These are phyloP conservation scores for Callipepla californica DNA, from an alignment of 2,113 vertebrate species.

Conservation along the genomic window DNA sequence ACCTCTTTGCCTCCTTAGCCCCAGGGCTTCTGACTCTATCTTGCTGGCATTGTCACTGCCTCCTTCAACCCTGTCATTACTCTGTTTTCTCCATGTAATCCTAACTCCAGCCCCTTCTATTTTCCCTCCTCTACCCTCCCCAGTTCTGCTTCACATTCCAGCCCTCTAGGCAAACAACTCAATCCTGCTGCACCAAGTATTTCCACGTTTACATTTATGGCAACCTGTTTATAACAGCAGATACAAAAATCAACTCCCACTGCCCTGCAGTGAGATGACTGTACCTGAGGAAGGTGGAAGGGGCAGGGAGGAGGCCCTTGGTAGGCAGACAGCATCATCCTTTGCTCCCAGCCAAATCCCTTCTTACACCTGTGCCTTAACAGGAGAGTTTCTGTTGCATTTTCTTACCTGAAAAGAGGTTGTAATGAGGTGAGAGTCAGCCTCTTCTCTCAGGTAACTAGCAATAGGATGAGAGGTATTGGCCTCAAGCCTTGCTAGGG, in stretches of 20 bases:
- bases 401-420: not conserved
- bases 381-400: no score
- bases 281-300: not conserved
- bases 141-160: not conserved
- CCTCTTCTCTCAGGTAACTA: no score
- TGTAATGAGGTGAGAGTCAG: no score
- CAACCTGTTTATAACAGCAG: not conserved
- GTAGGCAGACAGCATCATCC: not conserved
- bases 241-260: not conserved
- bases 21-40: not conserved
- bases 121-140: not conserved
- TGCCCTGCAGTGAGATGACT: not conserved
- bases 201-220: not conserved
- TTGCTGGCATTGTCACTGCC: not conserved
- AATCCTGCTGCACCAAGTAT: not conserved
- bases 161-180: not conserved
- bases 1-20: rapidly evolving
- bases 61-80: not conserved
- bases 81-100: not conserved
- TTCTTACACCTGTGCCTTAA: not conserved
- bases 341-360: not conserved
- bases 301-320: not conserved
- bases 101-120: not conserved
- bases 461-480: no score
- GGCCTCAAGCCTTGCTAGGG: no score